Evolutionary conservation across 2,888 invertebrate genomes (phyloP).

Genomic region (Sceliomorpha sp.): DNA sequence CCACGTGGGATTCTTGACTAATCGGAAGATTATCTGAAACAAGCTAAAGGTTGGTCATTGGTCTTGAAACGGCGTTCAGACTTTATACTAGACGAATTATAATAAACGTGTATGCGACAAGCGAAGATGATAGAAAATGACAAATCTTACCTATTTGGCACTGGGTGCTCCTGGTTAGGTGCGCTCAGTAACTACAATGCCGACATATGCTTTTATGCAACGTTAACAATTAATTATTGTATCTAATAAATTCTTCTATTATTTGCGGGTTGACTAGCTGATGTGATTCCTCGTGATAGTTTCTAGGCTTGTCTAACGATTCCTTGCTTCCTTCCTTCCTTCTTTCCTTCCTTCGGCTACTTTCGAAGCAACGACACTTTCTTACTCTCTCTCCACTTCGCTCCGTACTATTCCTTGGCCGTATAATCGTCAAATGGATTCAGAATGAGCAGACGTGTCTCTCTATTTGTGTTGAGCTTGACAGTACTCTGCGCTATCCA

Average conservation of each 20-base stretch:
- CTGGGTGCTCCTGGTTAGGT: constrained; percentile 69
- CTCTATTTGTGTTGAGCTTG: constrained; percentile 98
- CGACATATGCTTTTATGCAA: constrained; percentile 68
- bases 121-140: no score
- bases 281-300: constrained; percentile 67
- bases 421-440: constrained; percentile 45
- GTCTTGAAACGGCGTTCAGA: no score
- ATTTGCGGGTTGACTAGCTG: constrained; percentile 74
- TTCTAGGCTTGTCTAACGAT: constrained; percentile 56
- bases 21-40: constrained; percentile 76
- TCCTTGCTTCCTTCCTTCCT: constrained; percentile 34
- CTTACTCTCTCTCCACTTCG: no score
- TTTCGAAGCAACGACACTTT: no score
- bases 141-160: constrained; percentile 73
- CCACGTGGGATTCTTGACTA: constrained; percentile 68
- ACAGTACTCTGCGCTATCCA: constrained; percentile 99
- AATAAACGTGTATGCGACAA: no score
- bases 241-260: constrained; percentile 73
- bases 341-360: constrained; percentile 52
- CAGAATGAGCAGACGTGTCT: constrained; percentile 67
- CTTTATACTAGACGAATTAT: no score
- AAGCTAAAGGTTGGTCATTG: no score
- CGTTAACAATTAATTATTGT: constrained; percentile 68
- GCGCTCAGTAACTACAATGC: constrained; percentile 71
- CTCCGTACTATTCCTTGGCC: constrained; percentile 53